These are phyloP conservation scores for Parnassius apollo DNA, from an alignment of 2,888 invertebrate genomes.

Conservation along the genomic window DNA sequence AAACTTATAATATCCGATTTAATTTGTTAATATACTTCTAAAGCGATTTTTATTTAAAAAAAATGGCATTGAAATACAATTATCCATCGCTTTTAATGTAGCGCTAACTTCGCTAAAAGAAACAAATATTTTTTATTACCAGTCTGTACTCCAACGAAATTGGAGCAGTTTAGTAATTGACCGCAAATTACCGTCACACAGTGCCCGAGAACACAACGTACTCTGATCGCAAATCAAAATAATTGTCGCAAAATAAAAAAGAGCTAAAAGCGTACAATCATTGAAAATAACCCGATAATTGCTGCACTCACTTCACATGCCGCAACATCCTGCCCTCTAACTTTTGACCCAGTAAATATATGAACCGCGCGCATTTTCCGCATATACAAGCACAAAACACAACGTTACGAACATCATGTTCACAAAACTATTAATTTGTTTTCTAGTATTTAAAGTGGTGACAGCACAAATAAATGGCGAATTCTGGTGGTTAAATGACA, in stretches of 20 bases:
- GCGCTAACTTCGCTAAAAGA: background rate
- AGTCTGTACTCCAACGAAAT: conserved; percentile 27
- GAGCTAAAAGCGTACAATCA: conserved; percentile 44
- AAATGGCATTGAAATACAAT: background rate
- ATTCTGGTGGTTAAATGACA: conserved; percentile 70
- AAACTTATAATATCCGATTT: no score
- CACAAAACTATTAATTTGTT: conserved; percentile 37
- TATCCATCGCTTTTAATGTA: no score
- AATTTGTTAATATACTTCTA: no score
- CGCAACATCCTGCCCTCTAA: conserved; percentile 56
- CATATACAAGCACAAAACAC: conserved; percentile 31
- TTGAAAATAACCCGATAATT: conserved; percentile 54
- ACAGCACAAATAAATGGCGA: conserved; percentile 61
- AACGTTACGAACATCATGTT: conserved; percentile 42
- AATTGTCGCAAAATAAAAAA: conserved; percentile 59
- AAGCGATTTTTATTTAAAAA: no score
- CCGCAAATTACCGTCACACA: conserved; percentile 47
- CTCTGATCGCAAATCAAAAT: conserved; percentile 49
- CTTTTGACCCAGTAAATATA: conserved; percentile 30
- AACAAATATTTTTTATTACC: conserved; percentile 7
- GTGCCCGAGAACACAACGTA: conserved; percentile 42
- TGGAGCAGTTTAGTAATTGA: conserved; percentile 38
- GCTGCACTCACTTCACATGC: conserved; percentile 46
- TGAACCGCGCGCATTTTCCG: conserved; percentile 37
- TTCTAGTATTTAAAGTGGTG: conserved; percentile 43